These are phyloP conservation scores for Prunella strophiata DNA, from an alignment of 2,797 vertebrate genomes.

Conservation along the genomic window DNA sequence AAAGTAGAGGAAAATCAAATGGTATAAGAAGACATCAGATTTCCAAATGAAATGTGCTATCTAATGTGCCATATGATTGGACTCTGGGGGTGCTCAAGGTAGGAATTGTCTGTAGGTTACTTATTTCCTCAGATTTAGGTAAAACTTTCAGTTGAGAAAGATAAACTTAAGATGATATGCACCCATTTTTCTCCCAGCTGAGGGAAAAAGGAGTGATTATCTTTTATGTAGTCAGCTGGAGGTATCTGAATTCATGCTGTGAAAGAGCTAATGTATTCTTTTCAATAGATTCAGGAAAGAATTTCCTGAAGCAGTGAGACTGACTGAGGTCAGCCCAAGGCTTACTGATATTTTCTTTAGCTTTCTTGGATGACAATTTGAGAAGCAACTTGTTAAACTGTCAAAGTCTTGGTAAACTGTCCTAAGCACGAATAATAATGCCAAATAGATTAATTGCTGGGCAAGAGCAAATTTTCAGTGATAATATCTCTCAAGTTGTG, in stretches of 20 bases:
- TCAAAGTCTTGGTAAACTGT: background rate
- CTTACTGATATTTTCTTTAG: background rate
- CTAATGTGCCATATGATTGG: background rate
- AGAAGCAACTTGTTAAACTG: background rate
- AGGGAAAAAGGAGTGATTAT: background rate
- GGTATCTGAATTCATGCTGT: background rate
- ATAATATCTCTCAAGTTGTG: background rate
- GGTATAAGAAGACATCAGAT: background rate
- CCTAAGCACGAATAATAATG: background rate
- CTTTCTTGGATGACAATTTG: background rate
- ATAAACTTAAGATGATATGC: background rate
- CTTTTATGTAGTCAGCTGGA: background rate
- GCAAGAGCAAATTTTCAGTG: background rate
- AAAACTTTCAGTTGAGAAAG: background rate
- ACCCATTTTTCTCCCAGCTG: background rate
- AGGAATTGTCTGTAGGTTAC: background rate
- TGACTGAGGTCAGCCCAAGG: background rate
- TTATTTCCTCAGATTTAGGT: background rate
- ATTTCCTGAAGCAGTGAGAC: background rate
- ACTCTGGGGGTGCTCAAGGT: background rate
- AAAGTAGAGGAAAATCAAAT: background rate
- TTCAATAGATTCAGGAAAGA: background rate
- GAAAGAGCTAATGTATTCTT: slow-evolving; percentile 4
- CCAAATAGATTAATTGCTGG: background rate
- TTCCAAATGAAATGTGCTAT: background rate